Conservation (phyloP, 2,113 vertebrate species). For the Parotia lawesii region DNA sequence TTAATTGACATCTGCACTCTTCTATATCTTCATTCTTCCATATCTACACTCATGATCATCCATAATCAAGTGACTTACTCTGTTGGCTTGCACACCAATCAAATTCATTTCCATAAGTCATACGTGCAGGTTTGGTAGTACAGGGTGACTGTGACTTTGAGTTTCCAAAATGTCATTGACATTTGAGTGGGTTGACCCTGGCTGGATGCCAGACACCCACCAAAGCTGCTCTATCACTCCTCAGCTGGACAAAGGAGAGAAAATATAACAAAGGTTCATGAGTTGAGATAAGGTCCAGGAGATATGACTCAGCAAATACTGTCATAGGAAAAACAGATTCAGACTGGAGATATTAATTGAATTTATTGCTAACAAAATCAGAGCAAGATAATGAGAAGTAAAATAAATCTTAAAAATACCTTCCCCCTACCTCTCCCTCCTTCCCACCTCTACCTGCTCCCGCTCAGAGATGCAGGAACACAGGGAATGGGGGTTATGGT, state of each 20-base stretch:
- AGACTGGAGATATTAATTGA: background rate
- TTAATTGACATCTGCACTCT: background rate
- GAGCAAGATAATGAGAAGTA: background rate
- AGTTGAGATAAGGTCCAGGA: background rate
- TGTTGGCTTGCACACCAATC: background rate
- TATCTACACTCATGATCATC: background rate
- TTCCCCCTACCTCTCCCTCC: background rate
- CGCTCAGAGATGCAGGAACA: background rate
- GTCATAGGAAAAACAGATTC: accelerated
- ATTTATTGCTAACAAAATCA: background rate
- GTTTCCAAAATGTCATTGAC: background rate
- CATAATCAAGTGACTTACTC: background rate
- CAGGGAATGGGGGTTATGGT: too few relatives aligned
- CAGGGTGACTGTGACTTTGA: background rate
- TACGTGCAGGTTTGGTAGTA: background rate
- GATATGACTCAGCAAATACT: background rate
- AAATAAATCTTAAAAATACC: background rate
- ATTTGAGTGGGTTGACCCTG: background rate
- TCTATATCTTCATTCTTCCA: background rate
- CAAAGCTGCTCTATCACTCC: background rate
- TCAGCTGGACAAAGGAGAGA: background rate
- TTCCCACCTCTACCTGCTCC: background rate
- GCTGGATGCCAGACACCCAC: background rate
- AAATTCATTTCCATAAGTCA: background rate
- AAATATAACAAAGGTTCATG: background rate